A percentile compares a stretch with the other conserved stretches of the same genome.
phyloP scores from a whole-genome alignment of 2,888 invertebrate species.

The Diarsia mendica region DNA sequence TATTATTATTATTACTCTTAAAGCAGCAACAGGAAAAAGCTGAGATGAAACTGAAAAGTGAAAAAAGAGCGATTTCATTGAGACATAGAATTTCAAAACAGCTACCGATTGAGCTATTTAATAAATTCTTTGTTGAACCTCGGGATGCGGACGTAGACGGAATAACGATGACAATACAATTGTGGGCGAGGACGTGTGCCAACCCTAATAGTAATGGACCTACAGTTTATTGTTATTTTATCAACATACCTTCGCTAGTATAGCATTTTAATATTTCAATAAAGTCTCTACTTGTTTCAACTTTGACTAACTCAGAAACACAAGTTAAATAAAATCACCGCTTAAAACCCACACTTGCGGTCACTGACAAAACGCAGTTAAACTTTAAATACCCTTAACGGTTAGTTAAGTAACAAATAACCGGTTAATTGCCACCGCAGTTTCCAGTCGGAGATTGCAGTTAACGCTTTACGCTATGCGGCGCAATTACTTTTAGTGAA shows the following conservation, averaged over 20 bases:
- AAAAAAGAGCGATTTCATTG: constrained; percentile 46
- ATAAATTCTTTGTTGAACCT: constrained; percentile 64
- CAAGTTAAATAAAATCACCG: not conserved
- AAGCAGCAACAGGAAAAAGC: constrained; percentile 32
- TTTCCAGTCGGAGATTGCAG: constrained; percentile 45
- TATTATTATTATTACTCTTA: no score
- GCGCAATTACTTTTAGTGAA: constrained; percentile 50
- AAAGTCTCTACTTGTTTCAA: not conserved
- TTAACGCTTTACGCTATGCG: constrained; percentile 48
- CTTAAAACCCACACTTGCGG: constrained; percentile 6
- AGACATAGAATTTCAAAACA: constrained; percentile 60
- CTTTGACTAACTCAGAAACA: no score
- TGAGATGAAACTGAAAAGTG: constrained; percentile 23
- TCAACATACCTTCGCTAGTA: constrained; percentile 49
- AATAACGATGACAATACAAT: constrained; percentile 64
- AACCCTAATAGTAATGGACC: constrained; percentile 61
- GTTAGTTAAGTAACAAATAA: constrained; percentile 38
- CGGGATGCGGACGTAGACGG: constrained; percentile 60
- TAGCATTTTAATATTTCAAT: constrained; percentile 48
- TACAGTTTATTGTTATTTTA: constrained; percentile 56
- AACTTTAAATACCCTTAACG: constrained; percentile 47
- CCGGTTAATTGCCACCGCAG: constrained; percentile 42
- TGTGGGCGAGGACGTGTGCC: constrained; percentile 62
- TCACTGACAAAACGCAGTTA: constrained; percentile 37
- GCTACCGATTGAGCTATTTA: constrained; percentile 65